Conservation (phyloP, 2,113 vertebrate species). For the Corvus cornix region DNA sequence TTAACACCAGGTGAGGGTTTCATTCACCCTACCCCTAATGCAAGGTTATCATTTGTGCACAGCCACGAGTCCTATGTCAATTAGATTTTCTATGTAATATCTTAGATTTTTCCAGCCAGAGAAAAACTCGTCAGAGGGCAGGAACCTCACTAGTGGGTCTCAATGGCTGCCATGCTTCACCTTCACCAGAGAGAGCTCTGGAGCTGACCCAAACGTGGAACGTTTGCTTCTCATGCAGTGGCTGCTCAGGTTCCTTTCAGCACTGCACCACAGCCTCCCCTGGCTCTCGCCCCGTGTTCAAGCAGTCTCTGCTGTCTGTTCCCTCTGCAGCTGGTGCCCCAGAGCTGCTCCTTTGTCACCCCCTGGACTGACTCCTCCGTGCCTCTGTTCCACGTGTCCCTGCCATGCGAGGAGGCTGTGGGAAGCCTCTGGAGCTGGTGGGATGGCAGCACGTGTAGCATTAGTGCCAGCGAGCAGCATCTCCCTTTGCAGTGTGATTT, state of each 20-base stretch:
- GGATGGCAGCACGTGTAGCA: accelerated
- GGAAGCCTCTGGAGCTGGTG: accelerated
- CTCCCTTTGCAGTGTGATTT: not conserved
- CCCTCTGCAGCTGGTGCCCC: not conserved
- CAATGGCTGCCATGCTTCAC: accelerated
- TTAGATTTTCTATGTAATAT: accelerated
- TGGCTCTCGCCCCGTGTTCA: accelerated
- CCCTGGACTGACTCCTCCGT: not conserved
- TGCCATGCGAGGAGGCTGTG: accelerated
- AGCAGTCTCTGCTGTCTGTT: not conserved
- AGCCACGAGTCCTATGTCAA: not conserved
- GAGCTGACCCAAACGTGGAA: accelerated
- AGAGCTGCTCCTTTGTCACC: not conserved
- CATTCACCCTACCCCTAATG: accelerated
- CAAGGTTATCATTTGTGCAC: accelerated
- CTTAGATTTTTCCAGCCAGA: not conserved
- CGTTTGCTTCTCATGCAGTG: accelerated
- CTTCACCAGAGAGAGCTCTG: not conserved
- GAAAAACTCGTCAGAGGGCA: not conserved
- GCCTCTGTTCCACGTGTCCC: not conserved
- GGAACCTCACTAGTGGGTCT: accelerated
- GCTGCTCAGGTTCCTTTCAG: accelerated
- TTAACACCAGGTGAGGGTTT: not conserved
- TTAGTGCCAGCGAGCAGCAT: accelerated
- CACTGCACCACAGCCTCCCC: not conserved